These are phyloP conservation scores for Fragum whitleyi DNA, from an alignment of 2,888 invertebrate genomes.

Conservation along the genomic window DNA sequence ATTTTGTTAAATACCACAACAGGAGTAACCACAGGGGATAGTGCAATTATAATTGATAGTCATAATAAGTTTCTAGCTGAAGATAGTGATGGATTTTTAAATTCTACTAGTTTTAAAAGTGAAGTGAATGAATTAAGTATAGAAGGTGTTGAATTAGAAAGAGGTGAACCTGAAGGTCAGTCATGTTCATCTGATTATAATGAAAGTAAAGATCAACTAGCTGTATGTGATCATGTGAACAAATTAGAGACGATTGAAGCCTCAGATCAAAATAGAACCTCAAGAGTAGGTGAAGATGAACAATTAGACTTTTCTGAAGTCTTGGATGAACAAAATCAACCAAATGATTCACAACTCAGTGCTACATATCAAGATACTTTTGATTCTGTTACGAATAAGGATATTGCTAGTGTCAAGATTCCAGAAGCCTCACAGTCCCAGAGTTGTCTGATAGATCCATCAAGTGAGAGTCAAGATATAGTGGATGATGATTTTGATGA, in stretches of 20 bases:
- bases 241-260: not conserved
- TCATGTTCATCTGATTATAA: not conserved
- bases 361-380: not conserved
- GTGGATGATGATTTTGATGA: not conserved
- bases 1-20: not conserved
- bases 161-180: conserved; percentile 21
- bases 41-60: not conserved
- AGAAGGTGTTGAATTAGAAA: not conserved
- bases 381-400: not conserved
- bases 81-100: not conserved
- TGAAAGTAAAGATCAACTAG: not conserved
- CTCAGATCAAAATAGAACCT: not conserved
- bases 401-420: not conserved
- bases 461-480: not conserved
- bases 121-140: not conserved
- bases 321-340: not conserved
- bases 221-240: not conserved
- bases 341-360: not conserved
- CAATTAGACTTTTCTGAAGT: not conserved
- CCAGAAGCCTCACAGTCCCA: not conserved
- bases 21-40: not conserved
- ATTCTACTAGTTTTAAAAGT: not conserved
- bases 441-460: too few species aligned
- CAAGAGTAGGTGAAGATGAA: not conserved
- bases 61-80: not conserved